Conservation (phyloP, 2,797 vertebrate species). For the Alca torda region DNA sequence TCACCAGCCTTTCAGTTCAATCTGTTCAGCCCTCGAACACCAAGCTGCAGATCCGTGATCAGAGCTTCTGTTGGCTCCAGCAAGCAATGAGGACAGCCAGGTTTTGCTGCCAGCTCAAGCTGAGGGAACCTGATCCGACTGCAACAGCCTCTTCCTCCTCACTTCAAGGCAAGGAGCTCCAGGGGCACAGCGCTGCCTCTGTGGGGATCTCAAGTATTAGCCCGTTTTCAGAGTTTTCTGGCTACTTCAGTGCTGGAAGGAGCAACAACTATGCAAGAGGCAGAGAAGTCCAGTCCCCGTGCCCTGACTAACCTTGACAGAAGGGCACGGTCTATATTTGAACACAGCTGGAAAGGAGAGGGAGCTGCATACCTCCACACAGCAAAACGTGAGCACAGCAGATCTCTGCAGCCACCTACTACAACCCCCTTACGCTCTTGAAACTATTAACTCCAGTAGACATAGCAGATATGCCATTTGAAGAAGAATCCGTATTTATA, state of each 20-base stretch:
- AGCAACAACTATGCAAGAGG: background rate
- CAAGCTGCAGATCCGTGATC: background rate
- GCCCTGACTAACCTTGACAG: background rate
- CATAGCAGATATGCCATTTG: background rate
- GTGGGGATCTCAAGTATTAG: background rate
- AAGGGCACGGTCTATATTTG: rapidly evolving
- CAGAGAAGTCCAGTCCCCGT: background rate
- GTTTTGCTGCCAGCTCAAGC: background rate
- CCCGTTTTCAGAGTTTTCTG: background rate
- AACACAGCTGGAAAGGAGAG: background rate
- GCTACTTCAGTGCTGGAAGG: background rate
- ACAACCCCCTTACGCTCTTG: background rate
- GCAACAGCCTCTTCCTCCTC: background rate
- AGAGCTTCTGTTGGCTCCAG: background rate
- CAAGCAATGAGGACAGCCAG: background rate
- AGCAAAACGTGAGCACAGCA: rapidly evolving
- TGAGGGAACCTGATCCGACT: background rate
- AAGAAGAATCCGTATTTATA: background rate
- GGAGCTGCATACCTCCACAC: background rate
- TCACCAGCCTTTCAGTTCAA: background rate
- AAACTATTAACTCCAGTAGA: background rate
- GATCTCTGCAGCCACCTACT: background rate
- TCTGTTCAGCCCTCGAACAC: background rate
- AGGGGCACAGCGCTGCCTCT: background rate
- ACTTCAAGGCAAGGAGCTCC: background rate